These are phyloP conservation scores for Eulacestoma nigropectus DNA, from an alignment of 2,113 vertebrate genomes.

Conservation along the genomic window DNA sequence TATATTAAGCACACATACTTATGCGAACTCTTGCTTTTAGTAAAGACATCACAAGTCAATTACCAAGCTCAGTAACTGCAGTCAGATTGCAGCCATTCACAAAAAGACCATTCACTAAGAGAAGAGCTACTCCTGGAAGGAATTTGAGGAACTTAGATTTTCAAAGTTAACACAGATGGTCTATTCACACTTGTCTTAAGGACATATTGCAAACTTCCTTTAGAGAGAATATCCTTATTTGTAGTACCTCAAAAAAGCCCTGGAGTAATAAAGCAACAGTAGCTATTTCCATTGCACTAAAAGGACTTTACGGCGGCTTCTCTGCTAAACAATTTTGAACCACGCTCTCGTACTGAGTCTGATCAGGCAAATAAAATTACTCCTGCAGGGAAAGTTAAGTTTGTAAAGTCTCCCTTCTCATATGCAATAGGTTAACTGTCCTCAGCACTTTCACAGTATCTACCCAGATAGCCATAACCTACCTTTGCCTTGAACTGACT, in stretches of 20 bases:
- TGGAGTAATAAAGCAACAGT: not conserved
- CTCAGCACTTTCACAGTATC: not conserved
- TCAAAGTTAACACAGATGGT: not conserved
- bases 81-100: not conserved
- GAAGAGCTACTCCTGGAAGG: not conserved
- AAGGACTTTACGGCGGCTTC: accelerated
- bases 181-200: not conserved
- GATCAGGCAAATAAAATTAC: not conserved
- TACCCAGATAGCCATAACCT: not conserved
- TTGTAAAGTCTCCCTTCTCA: not conserved
- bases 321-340: not conserved
- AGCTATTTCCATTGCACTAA: not conserved
- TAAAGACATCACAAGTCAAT: not conserved
- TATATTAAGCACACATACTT: not conserved
- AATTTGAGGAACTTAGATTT: not conserved
- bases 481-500: not conserved
- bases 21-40: not conserved
- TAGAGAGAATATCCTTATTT: not conserved
- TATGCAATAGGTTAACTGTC: not conserved
- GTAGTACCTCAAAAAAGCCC: not conserved
- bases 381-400: not conserved
- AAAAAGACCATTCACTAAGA: not conserved
- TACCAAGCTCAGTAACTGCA: not conserved
- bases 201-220: not conserved
- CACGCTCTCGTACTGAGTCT: not conserved